A percentile compares a stretch with the other conserved stretches of the same genome.
Evolutionary conservation across 2,113 vertebrate genomes (phyloP).

Genomic region (Drymodes brunneopygia): DNA sequence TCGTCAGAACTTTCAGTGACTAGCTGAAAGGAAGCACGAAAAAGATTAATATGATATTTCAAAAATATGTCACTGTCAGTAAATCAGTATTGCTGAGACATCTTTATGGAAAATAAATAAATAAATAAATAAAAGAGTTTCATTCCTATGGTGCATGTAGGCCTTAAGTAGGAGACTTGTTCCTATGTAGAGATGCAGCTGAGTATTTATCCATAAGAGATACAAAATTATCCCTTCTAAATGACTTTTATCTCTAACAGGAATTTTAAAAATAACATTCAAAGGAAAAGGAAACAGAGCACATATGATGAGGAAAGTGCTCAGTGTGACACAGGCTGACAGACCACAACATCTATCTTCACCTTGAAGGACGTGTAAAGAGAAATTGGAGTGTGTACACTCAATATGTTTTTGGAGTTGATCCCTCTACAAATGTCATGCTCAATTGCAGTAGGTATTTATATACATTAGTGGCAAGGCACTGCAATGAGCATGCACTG

Average conservation of each 20-base stretch:
- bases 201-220: neutral
- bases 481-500: neutral
- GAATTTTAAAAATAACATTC: neutral
- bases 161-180: neutral
- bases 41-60: neutral
- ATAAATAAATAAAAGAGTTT: neutral
- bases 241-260: neutral
- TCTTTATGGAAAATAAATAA: neutral
- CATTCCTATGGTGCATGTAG: neutral
- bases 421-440: slow-evolving; percentile 20
- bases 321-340: neutral
- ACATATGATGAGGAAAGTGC: neutral
- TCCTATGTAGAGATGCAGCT: neutral
- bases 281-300: neutral
- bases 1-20: neutral
- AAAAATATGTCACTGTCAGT: neutral
- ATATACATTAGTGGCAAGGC: neutral
- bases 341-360: neutral
- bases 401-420: slow-evolving; percentile 7
- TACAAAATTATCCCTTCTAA: neutral
- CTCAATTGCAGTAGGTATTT: slow-evolving; percentile 7
- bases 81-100: neutral
- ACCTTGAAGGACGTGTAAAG: neutral
- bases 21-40: neutral
- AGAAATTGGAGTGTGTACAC: neutral